Conservation (phyloP, 2,888 invertebrate species). For the Plutella xylostella region DNA sequence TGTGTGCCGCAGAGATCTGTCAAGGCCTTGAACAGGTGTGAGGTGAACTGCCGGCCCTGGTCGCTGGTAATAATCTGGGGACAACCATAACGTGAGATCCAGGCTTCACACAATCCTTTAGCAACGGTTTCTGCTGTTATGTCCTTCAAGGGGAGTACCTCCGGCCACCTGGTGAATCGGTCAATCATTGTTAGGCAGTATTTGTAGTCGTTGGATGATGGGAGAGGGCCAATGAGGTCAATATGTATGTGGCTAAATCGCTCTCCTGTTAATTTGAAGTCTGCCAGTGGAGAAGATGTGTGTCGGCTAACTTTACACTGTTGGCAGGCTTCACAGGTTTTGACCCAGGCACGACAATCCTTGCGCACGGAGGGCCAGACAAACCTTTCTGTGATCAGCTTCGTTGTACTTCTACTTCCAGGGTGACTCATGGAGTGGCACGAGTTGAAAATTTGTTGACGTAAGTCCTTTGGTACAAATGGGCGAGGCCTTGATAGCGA, state of each 20-base stretch:
- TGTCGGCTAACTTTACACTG: neutral
- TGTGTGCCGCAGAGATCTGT: constrained; percentile 13
- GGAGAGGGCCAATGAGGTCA: constrained; percentile 1
- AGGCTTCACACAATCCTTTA: neutral
- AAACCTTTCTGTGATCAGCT: neutral
- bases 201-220: constrained; percentile 10
- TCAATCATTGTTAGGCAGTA: constrained; percentile 29
- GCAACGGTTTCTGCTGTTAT: neutral
- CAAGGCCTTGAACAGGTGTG: constrained; percentile 16
- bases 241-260: neutral
- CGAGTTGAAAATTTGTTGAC: constrained; percentile 20
- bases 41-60: constrained; percentile 26
- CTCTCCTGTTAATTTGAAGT: neutral
- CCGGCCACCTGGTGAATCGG: constrained; percentile 28
- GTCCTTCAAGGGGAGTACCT: constrained; percentile 13
- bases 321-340: neutral
- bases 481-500: neutral
- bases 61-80: constrained; percentile 10
- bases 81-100: constrained; percentile 12
- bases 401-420: neutral
- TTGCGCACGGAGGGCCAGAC: constrained; percentile 4
- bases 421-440: constrained; percentile 15
- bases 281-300: neutral
- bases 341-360: neutral
- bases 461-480: constrained; percentile 5